Conservation (phyloP, 92 coral and sea anemone species). For the Zoanthus gigantus region DNA sequence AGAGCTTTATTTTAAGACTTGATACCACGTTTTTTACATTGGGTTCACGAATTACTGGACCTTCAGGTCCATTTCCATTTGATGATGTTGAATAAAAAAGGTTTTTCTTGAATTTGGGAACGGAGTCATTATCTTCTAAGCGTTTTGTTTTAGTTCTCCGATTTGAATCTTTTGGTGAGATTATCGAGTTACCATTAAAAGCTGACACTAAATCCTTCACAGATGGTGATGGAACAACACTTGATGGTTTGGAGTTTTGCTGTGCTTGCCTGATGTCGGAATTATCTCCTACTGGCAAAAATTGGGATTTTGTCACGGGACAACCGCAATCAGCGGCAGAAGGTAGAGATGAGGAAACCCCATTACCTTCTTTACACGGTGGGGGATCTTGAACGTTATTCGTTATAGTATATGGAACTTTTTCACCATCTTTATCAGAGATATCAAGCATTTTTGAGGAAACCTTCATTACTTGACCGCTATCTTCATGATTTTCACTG, state of each 20-base stretch:
- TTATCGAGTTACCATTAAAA: neutral
- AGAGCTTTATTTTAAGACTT: conserved; percentile 24
- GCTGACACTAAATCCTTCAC: conserved; percentile 31
- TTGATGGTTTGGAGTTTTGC: conserved; percentile 12
- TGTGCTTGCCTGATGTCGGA: conserved; percentile 12
- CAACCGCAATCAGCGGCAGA: neutral
- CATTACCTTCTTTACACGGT: neutral
- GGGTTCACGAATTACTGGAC: neutral
- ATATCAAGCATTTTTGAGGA: neutral
- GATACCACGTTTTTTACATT: conserved; percentile 24
- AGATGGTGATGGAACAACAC: conserved; percentile 27
- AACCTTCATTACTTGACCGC: neutral
- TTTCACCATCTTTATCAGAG: neutral
- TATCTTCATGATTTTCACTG: neutral
- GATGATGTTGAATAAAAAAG: neutral
- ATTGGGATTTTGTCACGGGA: neutral
- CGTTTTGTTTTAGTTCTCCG: conserved; percentile 9
- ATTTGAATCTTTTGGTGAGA: neutral
- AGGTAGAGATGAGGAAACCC: neutral
- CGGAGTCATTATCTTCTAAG: neutral
- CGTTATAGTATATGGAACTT: neutral
- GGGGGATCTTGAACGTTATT: neutral
- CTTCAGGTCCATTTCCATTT: neutral
- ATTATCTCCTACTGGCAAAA: neutral
- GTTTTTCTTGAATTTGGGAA: conserved; percentile 14